Evolutionary conservation across 64 coral and sea anemone species (phyloP), one percentile per base, ranked within the genome.

Genomic region (Hydrozoanthus tunicans): DNA sequence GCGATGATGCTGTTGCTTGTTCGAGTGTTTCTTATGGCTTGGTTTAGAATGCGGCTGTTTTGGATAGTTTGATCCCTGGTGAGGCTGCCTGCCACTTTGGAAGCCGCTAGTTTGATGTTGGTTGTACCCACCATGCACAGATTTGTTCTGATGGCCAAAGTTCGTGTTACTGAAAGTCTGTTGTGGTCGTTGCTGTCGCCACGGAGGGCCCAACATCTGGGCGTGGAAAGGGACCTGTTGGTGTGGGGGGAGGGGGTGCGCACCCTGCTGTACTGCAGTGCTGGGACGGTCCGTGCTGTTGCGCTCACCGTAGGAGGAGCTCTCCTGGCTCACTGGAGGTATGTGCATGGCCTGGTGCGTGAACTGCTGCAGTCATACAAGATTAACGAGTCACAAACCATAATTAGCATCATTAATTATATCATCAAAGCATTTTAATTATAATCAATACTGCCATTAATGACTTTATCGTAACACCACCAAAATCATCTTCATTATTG

Each of bases 1-100:
- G n/a, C 84, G 84, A 52, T 88, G 68, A 53, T 88, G 84, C 57
- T 85, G 82, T 5, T 88, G 84, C 59, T 88, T 88, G 55, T 75
- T 88, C 2, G 84, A 52, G 84, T 75, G 70, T 61, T 88, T 88
- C 84, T 88, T 88, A 59, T 88, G 84, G 13, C 69, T 25, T 62
- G 70, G 69, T 14, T 88, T 88, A 20, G 58, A 58, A 73, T 88
- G 13, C 59, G 58, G 84, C 57, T 6, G 56, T 74, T 88, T 88
- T 24, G 84, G 74, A 12, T 88, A 70, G 51, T 9, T 12, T 15
- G 84, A 51, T 6, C 84, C 69, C 55, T 88, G 84, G 51, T 75
- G 84, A 3, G 55, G 54, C 5, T 73, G 84, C 58, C 84, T 88
- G 84, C 61, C 58, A 55, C 57, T 88, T 56, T 73, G 84, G 84